A percentile compares a stretch with the other conserved stretches of the same genome.
Evolutionary conservation across 2,113 vertebrate species (phyloP).

Genomic region (Oxyruncus cristatus): DNA sequence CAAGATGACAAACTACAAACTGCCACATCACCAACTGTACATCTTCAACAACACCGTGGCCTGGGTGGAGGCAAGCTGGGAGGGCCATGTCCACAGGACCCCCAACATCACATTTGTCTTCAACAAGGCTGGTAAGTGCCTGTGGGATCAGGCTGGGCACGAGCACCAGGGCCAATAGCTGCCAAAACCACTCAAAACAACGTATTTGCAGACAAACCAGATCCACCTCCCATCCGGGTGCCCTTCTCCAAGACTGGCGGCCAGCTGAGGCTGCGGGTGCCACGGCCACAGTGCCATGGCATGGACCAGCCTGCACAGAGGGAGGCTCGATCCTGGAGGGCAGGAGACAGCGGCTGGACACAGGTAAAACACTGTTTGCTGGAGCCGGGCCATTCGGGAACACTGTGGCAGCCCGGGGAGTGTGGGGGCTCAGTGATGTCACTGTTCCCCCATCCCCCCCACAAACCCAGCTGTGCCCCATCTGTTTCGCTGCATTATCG

Average conservation of each 20-base stretch:
- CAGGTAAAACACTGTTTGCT: not conserved
- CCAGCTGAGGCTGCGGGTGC: not conserved
- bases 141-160: rapidly evolving
- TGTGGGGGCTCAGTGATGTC: not conserved
- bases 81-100: not conserved
- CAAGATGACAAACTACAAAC: rapidly evolving
- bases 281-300: rapidly evolving
- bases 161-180: rapidly evolving
- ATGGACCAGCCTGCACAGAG: rapidly evolving
- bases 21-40: not conserved
- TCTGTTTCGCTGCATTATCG: rapidly evolving
- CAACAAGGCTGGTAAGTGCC: slow-evolving; percentile 32
- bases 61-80: slow-evolving; percentile 60
- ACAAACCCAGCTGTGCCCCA: not conserved
- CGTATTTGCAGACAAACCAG: slow-evolving; percentile 48
- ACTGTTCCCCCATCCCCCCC: too few species aligned
- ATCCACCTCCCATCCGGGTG: rapidly evolving
- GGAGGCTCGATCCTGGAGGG: not conserved
- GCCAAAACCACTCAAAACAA: rapidly evolving
- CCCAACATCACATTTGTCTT: slow-evolving; percentile 24
- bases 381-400: not conserved
- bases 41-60: not conserved
- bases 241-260: not conserved
- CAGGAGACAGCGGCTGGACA: rapidly evolving
- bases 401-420: rapidly evolving